These are phyloP conservation scores for Pleuronectes platessa DNA, from an alignment of 2,113 vertebrate genomes.

Conservation along the genomic window DNA sequence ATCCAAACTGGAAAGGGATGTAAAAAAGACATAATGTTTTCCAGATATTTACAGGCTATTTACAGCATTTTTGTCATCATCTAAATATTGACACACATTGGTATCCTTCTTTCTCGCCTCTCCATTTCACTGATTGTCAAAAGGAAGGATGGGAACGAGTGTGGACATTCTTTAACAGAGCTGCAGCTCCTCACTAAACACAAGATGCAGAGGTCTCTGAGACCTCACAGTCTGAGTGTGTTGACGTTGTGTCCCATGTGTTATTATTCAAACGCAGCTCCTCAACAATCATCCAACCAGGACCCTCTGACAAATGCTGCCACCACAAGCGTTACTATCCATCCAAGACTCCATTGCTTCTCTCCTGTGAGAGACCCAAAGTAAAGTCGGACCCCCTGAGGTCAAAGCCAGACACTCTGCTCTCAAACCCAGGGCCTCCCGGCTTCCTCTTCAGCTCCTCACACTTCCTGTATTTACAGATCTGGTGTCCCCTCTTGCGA, in stretches of 20 bases:
- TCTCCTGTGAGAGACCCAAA: constrained; percentile 78
- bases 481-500: constrained; percentile 99
- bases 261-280: constrained; percentile 61
- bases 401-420: constrained; percentile 77
- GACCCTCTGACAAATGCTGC: constrained; percentile 64
- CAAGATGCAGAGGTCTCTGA: constrained; percentile 47
- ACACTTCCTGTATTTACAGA: constrained; percentile 99
- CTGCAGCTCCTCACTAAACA: constrained; percentile 62
- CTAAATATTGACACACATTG: constrained; percentile 75
- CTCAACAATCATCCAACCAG: constrained; percentile 71
- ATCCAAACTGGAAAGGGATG: constrained; percentile 81
- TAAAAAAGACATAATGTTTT: constrained; percentile 81
- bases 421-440: constrained; percentile 80
- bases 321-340: constrained; percentile 65
- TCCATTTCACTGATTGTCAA: constrained; percentile 81
- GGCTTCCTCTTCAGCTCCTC: constrained; percentile 99
- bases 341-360: constrained; percentile 70
- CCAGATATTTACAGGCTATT: constrained; percentile 81
- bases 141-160: constrained; percentile 79
- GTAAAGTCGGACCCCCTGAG: constrained; percentile 80
- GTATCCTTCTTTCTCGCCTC: constrained; percentile 74
- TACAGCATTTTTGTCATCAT: constrained; percentile 75
- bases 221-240: constrained; percentile 47
- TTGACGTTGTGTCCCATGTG: constrained; percentile 58
- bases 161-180: constrained; percentile 75